These are phyloP conservation scores for Dasypolia templi DNA, from an alignment of 2,888 invertebrate genomes.

Conservation along the genomic window DNA sequence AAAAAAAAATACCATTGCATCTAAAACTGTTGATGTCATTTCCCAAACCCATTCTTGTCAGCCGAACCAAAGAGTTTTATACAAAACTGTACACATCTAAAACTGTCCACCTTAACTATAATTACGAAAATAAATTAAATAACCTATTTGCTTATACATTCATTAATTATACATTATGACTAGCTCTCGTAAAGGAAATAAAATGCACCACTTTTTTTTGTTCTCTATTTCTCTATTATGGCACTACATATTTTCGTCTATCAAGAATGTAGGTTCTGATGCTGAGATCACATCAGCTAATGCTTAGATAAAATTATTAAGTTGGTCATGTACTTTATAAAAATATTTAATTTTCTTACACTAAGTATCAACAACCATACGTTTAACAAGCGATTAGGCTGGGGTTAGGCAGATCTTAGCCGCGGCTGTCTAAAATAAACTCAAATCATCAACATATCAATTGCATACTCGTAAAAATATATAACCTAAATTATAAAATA, in stretches of 20 bases:
- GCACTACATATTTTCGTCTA: conserved; percentile 76
- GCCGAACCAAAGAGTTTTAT: conserved; percentile 32
- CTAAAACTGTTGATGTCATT: conserved; percentile 47
- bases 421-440: conserved; percentile 48
- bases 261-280: conserved; percentile 61
- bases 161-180: conserved; percentile 81
- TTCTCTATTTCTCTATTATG: conserved; percentile 77
- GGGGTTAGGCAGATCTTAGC: conserved; percentile 46
- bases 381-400: conserved; percentile 71
- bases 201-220: conserved; percentile 83
- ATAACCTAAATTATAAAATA: conserved; percentile 49
- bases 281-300: conserved; percentile 61
- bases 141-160: conserved; percentile 70
- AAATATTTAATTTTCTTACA: conserved; percentile 84
- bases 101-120: conserved; percentile 52
- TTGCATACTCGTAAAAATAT: conserved; percentile 45
- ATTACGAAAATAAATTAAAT: conserved; percentile 76
- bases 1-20: background rate
- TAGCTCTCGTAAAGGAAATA: conserved; percentile 83
- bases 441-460: conserved; percentile 54
- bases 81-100: conserved; percentile 44
- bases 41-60: conserved; percentile 15
- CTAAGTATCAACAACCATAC: conserved; percentile 75
- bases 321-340: conserved; percentile 85
- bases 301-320: conserved; percentile 75